These are phyloP conservation scores for Allophyes oxyacanthae DNA, from an alignment of 2,888 invertebrate genomes.

Conservation along the genomic window DNA sequence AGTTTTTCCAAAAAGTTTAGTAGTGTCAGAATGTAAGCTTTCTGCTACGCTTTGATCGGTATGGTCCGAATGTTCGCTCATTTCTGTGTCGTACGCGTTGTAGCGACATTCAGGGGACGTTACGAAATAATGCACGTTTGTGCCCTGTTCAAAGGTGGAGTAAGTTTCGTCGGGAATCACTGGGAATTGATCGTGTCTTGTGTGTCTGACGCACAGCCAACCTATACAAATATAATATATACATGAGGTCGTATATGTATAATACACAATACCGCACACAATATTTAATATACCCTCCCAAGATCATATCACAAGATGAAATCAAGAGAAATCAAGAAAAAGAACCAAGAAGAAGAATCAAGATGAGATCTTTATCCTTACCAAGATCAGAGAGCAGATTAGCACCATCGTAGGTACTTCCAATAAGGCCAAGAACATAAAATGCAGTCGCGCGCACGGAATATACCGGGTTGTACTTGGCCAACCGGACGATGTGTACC, in stretches of 20 bases:
- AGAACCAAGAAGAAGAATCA: too few species aligned
- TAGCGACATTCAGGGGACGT: constrained; percentile 77
- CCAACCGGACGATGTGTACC: constrained; percentile 90
- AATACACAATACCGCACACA: neutral
- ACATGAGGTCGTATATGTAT: neutral
- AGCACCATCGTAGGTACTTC: constrained; percentile 95
- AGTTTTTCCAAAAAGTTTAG: constrained; percentile 64
- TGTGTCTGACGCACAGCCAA: constrained; percentile 94
- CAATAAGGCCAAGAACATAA: constrained; percentile 95
- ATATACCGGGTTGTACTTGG: constrained; percentile 94
- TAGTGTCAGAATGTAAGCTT: constrained; percentile 78
- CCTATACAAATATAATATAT: constrained; percentile 74
- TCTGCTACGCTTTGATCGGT: constrained; percentile 84
- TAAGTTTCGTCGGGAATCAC: constrained; percentile 92
- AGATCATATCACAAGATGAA: too few species aligned
- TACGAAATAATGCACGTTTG: constrained; percentile 69
- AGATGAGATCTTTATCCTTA: too few species aligned
- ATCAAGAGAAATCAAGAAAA: too few species aligned
- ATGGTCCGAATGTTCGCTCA: constrained; percentile 85
- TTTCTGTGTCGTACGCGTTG: constrained; percentile 76
- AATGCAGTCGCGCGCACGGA: constrained; percentile 97
- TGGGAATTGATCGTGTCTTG: constrained; percentile 93
- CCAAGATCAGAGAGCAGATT: constrained; percentile 93
- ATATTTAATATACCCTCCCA: too few species aligned
- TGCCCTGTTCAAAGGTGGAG: constrained; percentile 78